These are phyloP conservation scores for Smittia aterrima DNA, from an alignment of 2,888 invertebrate species.

Conservation along the genomic window DNA sequence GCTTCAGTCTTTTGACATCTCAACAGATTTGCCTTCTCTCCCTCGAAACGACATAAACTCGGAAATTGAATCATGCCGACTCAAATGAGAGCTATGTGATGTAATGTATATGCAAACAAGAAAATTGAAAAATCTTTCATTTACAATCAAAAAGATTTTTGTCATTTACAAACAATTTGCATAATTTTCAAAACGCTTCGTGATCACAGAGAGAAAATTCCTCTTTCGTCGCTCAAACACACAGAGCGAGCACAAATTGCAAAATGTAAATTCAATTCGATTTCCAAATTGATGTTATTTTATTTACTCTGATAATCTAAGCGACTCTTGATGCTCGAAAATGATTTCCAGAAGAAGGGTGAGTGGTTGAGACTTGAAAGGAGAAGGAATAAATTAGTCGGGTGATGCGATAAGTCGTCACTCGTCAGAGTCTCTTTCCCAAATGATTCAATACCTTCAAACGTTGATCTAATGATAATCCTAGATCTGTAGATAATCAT, in stretches of 20 bases:
- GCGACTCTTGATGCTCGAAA: background rate
- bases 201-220: background rate
- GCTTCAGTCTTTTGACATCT: background rate
- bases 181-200: conserved; percentile 20
- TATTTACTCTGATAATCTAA: conserved; percentile 26
- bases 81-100: conserved; percentile 12
- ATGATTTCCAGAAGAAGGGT: background rate
- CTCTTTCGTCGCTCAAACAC: background rate
- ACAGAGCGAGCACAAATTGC: background rate
- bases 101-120: conserved; percentile 26
- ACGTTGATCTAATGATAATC: no score
- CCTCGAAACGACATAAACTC: conserved; percentile 2
- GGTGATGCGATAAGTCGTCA: background rate
- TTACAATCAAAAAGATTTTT: conserved; percentile 30
- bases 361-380: background rate
- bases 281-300: conserved; percentile 8
- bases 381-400: background rate
- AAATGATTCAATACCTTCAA: no score
- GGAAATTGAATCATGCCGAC: conserved; percentile 33
- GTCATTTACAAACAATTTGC: conserved; percentile 35
- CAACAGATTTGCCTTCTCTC: background rate
- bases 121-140: conserved; percentile 24
- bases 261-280: conserved; percentile 13
- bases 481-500: no score
- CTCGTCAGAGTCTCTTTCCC: no score